Evolutionary conservation across 1,140 invertebrate genomes (phyloP).

Genomic region (Cyrtorhinus lividipennis): DNA sequence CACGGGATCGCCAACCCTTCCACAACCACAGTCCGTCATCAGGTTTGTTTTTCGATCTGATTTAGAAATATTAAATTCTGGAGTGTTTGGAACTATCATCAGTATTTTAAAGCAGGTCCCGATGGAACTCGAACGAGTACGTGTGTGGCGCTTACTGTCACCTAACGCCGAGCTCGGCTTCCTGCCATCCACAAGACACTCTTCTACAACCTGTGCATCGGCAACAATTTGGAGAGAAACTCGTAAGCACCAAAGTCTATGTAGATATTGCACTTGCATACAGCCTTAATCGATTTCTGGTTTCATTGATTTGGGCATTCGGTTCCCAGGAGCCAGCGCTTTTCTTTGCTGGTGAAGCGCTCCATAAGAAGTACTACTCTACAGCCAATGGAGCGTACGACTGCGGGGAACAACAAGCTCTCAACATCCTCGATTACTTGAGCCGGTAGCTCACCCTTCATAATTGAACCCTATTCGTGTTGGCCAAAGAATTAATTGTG

Average conservation of each 20-base stretch:
- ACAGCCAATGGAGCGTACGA: conserved; percentile 69
- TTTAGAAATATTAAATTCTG: too few species aligned
- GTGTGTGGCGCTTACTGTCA: conserved; percentile 14
- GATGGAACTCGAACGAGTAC: conserved; percentile 10
- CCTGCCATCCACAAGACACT: neutral
- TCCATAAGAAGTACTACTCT: conserved; percentile 48
- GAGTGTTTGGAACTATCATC: too few species aligned
- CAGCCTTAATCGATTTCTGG: too few species aligned
- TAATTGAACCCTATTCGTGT: too few species aligned
- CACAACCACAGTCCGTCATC: conserved; percentile 30
- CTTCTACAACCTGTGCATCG: neutral
- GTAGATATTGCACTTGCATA: too few species aligned
- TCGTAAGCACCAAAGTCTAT: too few species aligned
- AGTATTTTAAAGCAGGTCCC: neutral
- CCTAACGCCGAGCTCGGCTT: neutral
- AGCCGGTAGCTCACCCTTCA: too few species aligned
- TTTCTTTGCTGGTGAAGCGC: conserved; percentile 55
- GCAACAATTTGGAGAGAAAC: too few species aligned
- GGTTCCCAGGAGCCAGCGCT: conserved; percentile 11
- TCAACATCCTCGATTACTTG: conserved; percentile 6
- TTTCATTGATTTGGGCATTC: too few species aligned
- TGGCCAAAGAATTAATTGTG: too few species aligned
- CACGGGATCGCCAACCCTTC: conserved; percentile 37
- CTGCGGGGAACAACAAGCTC: conserved; percentile 34
- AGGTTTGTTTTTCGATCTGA: neutral